A percentile compares a stretch with the other conserved stretches of the same genome.
phyloP scores from a whole-genome alignment of 2,888 invertebrate species.

The Drosophila phalerata region DNA sequence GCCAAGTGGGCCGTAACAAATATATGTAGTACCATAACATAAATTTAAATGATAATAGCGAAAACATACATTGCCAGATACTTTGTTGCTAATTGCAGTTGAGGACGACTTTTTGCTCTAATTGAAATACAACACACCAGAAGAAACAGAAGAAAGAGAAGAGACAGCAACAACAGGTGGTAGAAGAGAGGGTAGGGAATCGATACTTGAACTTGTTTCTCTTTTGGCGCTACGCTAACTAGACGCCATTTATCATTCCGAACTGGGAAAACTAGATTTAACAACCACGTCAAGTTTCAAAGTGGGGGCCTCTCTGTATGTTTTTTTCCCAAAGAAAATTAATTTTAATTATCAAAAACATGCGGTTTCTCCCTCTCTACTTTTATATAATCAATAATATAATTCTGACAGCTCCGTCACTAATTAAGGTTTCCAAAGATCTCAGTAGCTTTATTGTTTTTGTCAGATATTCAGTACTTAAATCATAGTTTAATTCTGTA shows the following conservation, averaged over 20 bases:
- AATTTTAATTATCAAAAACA: slow-evolving; percentile 74
- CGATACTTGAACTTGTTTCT: slow-evolving; percentile 71
- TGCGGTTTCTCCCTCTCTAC: slow-evolving; percentile 41
- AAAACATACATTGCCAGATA: slow-evolving; percentile 77
- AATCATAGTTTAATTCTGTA: neutral
- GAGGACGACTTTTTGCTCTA: slow-evolving; percentile 75
- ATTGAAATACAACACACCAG: slow-evolving; percentile 74
- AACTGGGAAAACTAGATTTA: slow-evolving; percentile 75
- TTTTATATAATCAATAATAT: slow-evolving; percentile 59
- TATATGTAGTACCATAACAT: slow-evolving; percentile 69
- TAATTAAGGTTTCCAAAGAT: slow-evolving; percentile 17
- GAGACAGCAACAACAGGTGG: slow-evolving; percentile 12
- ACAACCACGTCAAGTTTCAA: slow-evolving; percentile 23
- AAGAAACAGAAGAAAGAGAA: slow-evolving; percentile 2
- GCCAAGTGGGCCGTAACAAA: slow-evolving; percentile 52
- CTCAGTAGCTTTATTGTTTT: slow-evolving; percentile 3
- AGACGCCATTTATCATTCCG: slow-evolving; percentile 75
- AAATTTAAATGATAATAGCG: slow-evolving; percentile 79
- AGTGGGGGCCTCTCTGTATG: slow-evolving; percentile 9
- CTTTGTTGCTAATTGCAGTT: slow-evolving; percentile 76
- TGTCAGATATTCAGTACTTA: neutral
- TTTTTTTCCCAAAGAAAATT: slow-evolving; percentile 56
- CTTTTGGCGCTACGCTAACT: slow-evolving; percentile 77
- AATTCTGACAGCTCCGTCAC: slow-evolving; percentile 45
- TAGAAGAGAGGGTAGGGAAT: slow-evolving; percentile 17